These are phyloP conservation scores for Gnathonemus longibarbis DNA, from an alignment of 2,113 vertebrate genomes.

Conservation along the genomic window DNA sequence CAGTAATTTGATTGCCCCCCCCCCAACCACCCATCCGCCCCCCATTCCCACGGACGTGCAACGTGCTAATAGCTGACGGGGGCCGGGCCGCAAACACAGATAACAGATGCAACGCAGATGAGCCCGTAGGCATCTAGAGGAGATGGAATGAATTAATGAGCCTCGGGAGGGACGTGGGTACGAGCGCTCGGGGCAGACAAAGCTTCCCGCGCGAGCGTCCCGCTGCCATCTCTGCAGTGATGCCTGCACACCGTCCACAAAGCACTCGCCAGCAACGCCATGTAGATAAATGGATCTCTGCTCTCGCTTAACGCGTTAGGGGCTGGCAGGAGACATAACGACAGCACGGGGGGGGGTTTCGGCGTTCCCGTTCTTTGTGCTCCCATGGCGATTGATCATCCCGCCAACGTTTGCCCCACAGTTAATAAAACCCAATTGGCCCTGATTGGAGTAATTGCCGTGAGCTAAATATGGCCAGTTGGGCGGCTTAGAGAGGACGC, in stretches of 20 bases:
- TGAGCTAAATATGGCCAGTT: conserved; percentile 1
- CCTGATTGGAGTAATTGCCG: not conserved
- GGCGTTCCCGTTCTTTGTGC: not conserved
- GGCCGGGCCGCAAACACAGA: not conserved
- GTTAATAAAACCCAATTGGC: not conserved
- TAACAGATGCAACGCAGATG: not conserved
- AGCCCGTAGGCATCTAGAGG: not conserved
- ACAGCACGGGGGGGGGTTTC: not conserved
- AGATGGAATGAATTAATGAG: conserved; percentile 12
- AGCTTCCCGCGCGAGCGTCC: not conserved
- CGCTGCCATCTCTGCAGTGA: not conserved
- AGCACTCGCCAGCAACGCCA: not conserved
- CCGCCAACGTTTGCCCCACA: not conserved
- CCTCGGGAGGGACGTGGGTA: not conserved
- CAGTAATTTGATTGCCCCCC: conserved; percentile 11
- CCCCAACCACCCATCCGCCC: not conserved
- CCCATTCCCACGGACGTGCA: not conserved
- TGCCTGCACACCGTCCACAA: not conserved
- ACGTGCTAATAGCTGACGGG: not conserved
- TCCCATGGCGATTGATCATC: not conserved
- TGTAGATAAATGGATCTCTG: not conserved
- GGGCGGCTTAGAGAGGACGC: not conserved
- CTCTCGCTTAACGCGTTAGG: not conserved
- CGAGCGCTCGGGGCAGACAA: not conserved
- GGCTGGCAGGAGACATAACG: not conserved